These are phyloP conservation scores for Callochromis pleurospilus DNA, from an alignment of 2,113 vertebrate species.

Conservation along the genomic window DNA sequence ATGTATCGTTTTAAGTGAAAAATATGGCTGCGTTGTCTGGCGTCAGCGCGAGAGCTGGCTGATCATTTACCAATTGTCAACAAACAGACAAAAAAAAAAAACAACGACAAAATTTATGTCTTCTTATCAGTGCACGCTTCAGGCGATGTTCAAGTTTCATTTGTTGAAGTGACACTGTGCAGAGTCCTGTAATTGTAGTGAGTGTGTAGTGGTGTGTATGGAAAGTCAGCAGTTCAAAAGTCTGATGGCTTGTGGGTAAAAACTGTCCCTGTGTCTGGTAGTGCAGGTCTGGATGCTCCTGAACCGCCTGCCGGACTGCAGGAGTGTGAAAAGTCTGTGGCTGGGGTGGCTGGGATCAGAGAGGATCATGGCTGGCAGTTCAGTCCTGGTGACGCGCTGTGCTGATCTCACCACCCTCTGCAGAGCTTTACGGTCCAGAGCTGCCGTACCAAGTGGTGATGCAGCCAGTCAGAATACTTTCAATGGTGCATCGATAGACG, in stretches of 20 bases:
- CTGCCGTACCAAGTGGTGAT: fast-evolving
- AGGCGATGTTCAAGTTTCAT: background rate
- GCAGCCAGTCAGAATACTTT: too few species aligned
- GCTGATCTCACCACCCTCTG: background rate
- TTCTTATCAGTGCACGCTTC: background rate
- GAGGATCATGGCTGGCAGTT: background rate
- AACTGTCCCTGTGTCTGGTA: background rate
- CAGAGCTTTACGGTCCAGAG: background rate
- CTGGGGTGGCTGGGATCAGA: background rate
- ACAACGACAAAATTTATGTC: background rate
- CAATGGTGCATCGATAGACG: too few species aligned
- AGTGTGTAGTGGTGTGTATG: background rate
- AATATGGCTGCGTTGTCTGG: background rate
- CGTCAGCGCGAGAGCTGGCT: background rate
- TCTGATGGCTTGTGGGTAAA: background rate
- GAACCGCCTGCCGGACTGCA: background rate
- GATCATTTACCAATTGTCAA: background rate
- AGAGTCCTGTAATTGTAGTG: background rate
- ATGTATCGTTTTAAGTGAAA: background rate
- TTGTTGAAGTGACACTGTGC: background rate
- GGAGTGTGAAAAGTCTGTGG: background rate
- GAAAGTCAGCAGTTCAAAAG: background rate
- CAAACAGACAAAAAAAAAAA: background rate
- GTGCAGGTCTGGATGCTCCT: background rate
- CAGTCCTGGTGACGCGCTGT: background rate